Evolutionary conservation across 1,140 invertebrate species (phyloP).

Genomic region (Temnothorax nylanderi): DNA sequence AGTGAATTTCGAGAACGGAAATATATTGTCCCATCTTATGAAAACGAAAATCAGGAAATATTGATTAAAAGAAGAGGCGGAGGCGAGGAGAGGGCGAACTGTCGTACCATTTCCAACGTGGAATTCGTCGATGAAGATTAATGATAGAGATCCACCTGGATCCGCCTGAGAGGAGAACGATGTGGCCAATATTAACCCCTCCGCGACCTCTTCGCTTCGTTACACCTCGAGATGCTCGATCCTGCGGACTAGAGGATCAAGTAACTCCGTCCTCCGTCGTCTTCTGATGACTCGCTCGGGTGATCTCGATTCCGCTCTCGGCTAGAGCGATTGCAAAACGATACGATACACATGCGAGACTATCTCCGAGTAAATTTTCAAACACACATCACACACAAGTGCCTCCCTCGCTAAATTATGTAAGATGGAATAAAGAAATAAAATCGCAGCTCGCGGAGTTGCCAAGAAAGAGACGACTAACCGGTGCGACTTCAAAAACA

Average conservation of each 20-base stretch:
- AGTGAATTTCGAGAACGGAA: neutral
- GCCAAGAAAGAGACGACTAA: constrained; percentile 67
- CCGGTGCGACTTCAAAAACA: neutral
- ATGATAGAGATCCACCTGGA: constrained; percentile 53
- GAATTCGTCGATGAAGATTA: constrained; percentile 58
- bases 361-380: constrained; percentile 14
- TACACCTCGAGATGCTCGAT: constrained; percentile 38
- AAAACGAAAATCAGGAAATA: constrained; percentile 3
- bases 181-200: constrained; percentile 49
- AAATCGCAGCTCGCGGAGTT: constrained; percentile 15
- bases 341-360: constrained; percentile 2
- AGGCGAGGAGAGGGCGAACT: too few species aligned
- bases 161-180: constrained; percentile 30
- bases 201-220: constrained; percentile 31
- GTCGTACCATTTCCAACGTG: neutral
- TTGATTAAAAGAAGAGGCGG: neutral
- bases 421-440: constrained; percentile 63
- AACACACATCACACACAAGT: neutral
- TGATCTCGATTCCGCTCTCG: constrained; percentile 18
- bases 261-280: constrained; percentile 29
- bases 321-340: constrained; percentile 47
- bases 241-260: constrained; percentile 7
- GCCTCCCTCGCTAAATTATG: constrained; percentile 48
- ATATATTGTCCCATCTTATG: neutral
- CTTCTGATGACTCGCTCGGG: constrained; percentile 9